These are phyloP conservation scores for Chaetodon trifascialis DNA, from an alignment of 2,113 vertebrate genomes.

Conservation along the genomic window DNA sequence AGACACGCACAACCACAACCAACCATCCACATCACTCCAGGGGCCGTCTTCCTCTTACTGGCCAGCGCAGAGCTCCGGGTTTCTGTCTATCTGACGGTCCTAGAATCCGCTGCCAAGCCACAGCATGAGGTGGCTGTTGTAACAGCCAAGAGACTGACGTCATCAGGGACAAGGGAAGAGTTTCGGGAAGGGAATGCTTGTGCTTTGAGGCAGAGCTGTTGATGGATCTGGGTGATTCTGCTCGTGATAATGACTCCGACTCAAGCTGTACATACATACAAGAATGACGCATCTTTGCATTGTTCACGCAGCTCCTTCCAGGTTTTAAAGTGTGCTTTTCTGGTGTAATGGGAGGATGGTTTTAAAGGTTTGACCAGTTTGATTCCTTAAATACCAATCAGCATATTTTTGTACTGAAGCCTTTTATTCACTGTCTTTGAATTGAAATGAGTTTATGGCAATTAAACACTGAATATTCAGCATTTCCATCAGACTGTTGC, in stretches of 20 bases:
- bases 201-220: slow-evolving; percentile 33
- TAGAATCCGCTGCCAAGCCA: not conserved
- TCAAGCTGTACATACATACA: not conserved
- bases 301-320: not conserved
- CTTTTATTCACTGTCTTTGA: not conserved
- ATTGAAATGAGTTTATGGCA: not conserved
- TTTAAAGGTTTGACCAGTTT: not conserved
- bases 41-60: not conserved
- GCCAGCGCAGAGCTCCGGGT: not conserved
- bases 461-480: not conserved
- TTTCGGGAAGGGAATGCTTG: slow-evolving; percentile 1
- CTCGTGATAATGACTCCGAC: slow-evolving; percentile 14
- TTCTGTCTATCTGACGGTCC: slow-evolving; percentile 5
- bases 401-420: not conserved
- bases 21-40: slow-evolving; percentile 41
- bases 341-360: not conserved
- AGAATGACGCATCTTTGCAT: not conserved
- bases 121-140: not conserved
- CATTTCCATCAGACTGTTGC: not conserved
- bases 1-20: not conserved
- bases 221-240: slow-evolving; percentile 4
- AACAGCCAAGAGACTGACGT: slow-evolving; percentile 2
- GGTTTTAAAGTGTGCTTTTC: too few relatives aligned
- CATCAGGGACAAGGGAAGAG: slow-evolving; percentile 1
- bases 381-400: not conserved